These are phyloP conservation scores for Apostichopus leukothele DNA, from an alignment of 53 echinoderm and acorn worm species.

Conservation along the genomic window DNA sequence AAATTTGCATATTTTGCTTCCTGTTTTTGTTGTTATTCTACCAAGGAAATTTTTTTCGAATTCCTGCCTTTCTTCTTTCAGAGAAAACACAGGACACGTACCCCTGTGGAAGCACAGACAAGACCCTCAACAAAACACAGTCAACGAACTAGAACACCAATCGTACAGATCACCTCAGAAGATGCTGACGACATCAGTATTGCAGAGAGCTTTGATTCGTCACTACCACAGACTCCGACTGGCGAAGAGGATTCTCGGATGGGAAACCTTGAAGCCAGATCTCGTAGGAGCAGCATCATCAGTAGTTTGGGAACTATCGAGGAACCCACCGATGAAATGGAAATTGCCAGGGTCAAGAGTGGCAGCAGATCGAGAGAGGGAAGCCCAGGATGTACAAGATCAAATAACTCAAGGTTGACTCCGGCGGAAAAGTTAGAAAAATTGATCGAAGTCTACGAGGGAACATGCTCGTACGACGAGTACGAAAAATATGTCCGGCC, in stretches of 20 bases:
- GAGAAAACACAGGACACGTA: constrained; percentile 41
- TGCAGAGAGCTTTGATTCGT: constrained; percentile 57
- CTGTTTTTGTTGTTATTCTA: no score
- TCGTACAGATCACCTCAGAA: constrained; percentile 66
- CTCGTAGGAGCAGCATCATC: constrained; percentile 11
- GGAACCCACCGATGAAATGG: not conserved
- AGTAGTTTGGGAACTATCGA: constrained; percentile 5
- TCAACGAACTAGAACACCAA: constrained; percentile 67
- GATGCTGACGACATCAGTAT: constrained; percentile 57
- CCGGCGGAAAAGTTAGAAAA: constrained; percentile 93
- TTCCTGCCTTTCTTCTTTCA: not conserved
- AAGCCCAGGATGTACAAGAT: not conserved
- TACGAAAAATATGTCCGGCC: constrained; percentile 66
- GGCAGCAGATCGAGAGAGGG: not conserved
- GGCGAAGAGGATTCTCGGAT: constrained; percentile 12
- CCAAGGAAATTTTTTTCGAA: no score
- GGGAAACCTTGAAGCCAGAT: not conserved
- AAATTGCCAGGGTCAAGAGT: not conserved
- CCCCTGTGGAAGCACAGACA: constrained; percentile 30
- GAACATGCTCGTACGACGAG: constrained; percentile 63
- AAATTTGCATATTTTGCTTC: no score
- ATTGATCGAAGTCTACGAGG: constrained; percentile 87
- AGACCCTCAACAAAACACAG: constrained; percentile 87
- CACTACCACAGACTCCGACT: constrained; percentile 71
- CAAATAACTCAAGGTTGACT: constrained; percentile 62